phyloP scores from a whole-genome alignment of 2,888 invertebrate genomes.

The Hydriomena furcata region DNA sequence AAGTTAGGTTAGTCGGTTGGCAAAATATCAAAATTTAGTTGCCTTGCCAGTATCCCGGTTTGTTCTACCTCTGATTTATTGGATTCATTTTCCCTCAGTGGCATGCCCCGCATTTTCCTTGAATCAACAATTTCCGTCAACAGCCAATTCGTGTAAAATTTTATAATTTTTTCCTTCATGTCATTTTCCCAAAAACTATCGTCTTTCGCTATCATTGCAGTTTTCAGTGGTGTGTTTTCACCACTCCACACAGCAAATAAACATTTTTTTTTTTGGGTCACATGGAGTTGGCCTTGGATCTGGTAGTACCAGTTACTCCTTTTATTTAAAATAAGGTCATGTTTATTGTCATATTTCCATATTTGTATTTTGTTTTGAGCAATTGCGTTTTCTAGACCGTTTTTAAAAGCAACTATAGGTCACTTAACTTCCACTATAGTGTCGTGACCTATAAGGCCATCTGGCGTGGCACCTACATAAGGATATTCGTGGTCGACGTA shows the following conservation, averaged over 20 bases:
- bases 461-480: conserved; percentile 9
- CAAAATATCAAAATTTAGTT: no score
- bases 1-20: no score
- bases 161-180: no score
- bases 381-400: background rate
- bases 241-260: conserved; percentile 10
- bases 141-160: no score
- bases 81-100: no score
- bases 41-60: no score
- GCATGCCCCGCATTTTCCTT: no score
- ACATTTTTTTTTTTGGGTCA: background rate
- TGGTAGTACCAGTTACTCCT: conserved; percentile 1
- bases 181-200: no score
- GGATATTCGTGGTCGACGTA: background rate
- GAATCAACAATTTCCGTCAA: no score
- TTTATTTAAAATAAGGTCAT: background rate
- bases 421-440: conserved; percentile 2
- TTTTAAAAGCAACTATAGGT: conserved; percentile 8
- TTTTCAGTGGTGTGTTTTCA: no score
- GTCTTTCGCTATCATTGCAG: no score
- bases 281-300: conserved; percentile 2
- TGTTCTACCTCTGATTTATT: no score
- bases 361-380: conserved; percentile 1
- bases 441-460: conserved; percentile 1
- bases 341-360: background rate